Conservation (phyloP, 2,888 invertebrate species). For the Molorchus minor region DNA sequence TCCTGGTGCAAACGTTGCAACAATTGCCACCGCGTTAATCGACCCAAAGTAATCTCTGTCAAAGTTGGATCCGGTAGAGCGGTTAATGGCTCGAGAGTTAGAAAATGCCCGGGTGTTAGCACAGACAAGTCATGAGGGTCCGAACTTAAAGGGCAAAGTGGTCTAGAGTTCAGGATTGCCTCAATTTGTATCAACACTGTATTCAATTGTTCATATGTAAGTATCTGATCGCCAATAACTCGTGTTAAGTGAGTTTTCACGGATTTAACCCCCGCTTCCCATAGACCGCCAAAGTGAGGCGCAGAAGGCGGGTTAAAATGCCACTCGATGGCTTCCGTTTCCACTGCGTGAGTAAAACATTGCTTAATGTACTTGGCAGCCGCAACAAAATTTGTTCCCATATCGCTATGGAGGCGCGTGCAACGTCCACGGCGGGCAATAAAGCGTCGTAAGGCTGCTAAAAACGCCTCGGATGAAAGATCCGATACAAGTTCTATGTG, state of each 20-base stretch:
- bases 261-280: too few relatives aligned
- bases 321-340: background rate
- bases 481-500: conserved; percentile 6
- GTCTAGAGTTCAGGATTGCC: conserved; percentile 34
- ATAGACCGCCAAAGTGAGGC: too few relatives aligned
- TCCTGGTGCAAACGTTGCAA: too few relatives aligned
- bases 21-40: background rate
- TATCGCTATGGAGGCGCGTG: conserved; percentile 1
- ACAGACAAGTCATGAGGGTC: conserved; percentile 34
- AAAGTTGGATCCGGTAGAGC: background rate
- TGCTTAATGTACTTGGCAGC: background rate
- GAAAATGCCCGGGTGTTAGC: conserved; percentile 37
- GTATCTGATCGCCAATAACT: conserved; percentile 40
- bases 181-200: conserved; percentile 13
- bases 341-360: background rate
- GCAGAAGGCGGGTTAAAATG: conserved; percentile 50
- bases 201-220: conserved; percentile 36
- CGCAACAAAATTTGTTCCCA: conserved; percentile 17
- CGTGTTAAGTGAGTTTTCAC: conserved; percentile 48
- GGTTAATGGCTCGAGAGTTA: conserved; percentile 22
- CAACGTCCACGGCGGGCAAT: conserved; percentile 7
- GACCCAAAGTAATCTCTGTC: background rate
- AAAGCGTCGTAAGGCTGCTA: conserved; percentile 3
- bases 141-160: conserved; percentile 29
- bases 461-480: conserved; percentile 2